Evolutionary conservation across 2,888 invertebrate species (phyloP).

Genomic region (Caenorhabditis sulstoni): DNA sequence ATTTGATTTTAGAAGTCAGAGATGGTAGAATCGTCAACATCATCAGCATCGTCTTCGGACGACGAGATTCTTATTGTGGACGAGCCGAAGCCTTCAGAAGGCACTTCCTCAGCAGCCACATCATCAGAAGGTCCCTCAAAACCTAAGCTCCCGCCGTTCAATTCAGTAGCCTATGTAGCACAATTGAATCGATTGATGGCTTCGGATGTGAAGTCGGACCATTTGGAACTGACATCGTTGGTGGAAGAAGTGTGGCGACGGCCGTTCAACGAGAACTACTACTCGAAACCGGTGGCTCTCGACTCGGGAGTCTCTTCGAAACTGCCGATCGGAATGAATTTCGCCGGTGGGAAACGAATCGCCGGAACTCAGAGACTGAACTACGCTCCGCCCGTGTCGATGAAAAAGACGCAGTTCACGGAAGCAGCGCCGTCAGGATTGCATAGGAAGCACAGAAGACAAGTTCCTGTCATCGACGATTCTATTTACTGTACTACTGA

Average conservation of each 20-base stretch:
- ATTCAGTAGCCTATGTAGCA: no score
- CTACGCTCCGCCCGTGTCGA: conserved; percentile 20
- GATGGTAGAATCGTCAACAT: no score
- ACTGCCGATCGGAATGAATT: not conserved
- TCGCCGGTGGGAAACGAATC: conserved; percentile 36
- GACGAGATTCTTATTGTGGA: conserved; percentile 15
- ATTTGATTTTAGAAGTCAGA: not conserved
- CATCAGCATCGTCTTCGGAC: not conserved
- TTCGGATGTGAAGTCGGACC: conserved; percentile 7
- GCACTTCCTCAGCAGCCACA: no score
- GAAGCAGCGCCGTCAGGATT: not conserved
- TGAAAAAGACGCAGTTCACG: conserved; percentile 4
- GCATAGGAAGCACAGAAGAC: conserved; percentile 42
- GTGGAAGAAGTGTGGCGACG: no score
- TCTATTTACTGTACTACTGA: conserved; percentile 47
- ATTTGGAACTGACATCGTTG: no score
- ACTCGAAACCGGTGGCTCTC: conserved; percentile 15
- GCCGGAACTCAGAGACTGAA: conserved; percentile 53
- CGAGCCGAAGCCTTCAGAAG: conserved; percentile 1
- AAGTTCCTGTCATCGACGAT: conserved; percentile 60
- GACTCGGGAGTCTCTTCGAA: conserved; percentile 23
- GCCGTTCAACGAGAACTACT: not conserved
- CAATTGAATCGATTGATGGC: no score
- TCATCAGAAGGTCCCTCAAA: conserved; percentile 2
- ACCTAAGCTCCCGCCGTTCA: not conserved